These are phyloP conservation scores for Sylvilagus bachmani DNA, from an alignment of 2,113 vertebrate genomes.

Conservation along the genomic window DNA sequence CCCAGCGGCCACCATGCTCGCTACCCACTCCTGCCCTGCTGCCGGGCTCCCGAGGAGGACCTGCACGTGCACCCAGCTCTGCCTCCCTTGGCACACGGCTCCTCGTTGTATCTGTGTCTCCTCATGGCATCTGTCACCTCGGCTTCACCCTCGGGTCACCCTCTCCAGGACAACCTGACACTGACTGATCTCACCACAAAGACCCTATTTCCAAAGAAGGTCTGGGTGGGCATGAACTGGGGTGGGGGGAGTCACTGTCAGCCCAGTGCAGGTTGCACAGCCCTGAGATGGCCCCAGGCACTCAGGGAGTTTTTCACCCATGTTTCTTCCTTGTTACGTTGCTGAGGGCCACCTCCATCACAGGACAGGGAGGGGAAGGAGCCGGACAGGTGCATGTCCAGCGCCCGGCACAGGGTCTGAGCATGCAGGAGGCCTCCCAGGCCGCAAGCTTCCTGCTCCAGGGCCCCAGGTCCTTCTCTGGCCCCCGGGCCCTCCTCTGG, in stretches of 20 bases:
- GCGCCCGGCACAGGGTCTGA: background rate
- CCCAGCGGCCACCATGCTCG: background rate
- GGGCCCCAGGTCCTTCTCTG: background rate
- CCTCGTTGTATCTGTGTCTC: too few relatives aligned
- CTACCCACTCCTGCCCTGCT: background rate
- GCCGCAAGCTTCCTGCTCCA: rapidly evolving
- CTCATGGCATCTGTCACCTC: too few relatives aligned
- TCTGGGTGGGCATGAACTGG: background rate
- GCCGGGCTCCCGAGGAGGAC: too few relatives aligned
- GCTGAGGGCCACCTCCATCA: background rate
- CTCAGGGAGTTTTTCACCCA: background rate
- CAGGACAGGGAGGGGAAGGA: background rate
- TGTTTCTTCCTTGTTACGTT: background rate
- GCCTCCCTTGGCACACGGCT: rapidly evolving
- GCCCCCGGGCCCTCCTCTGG: background rate
- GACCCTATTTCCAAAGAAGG: background rate
- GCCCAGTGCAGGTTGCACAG: background rate
- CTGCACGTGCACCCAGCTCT: background rate
- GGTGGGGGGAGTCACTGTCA: background rate
- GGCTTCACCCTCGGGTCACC: background rate
- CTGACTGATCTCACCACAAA: background rate
- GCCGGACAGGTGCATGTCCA: too few relatives aligned
- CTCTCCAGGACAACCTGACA: background rate
- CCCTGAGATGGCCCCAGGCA: background rate
- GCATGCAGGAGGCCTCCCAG: background rate